Evolutionary conservation across 2,888 invertebrate species (phyloP), one percentile per base, ranked within the genome.

Genomic region (Drosophila seclusa): DNA sequence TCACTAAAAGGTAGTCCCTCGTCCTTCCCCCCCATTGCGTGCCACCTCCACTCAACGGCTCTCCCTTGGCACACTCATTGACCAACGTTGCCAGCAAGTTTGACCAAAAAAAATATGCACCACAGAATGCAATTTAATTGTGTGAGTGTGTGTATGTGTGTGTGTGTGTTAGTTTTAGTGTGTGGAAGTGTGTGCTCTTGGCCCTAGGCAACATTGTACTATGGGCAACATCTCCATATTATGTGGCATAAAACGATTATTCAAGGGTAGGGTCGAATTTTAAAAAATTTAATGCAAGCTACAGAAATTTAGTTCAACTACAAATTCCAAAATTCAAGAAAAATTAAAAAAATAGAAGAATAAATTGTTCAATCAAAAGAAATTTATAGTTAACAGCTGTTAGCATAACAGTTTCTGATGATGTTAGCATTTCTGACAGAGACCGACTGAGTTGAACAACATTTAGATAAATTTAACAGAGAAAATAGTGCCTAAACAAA

Each of bases 81-180:
- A 57, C 29, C 57, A 57, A 40, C 11, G 29, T 34, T 57, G 32
- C 32, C 29, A 32, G 21, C 38, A 60, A 73, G 38, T 57, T 65
- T 57, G 45, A 61, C 76, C 66, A 53, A 63, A 65, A 64, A 64
- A 75, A 62, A 61, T 67, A 29, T 59, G 29, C 49, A 55, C 64
- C 60, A 65, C 67, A 69, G 66, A 89, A 76, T 82, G 80, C 82
- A 82, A 64, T 87, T 87, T 79, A 82, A 81, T 83, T 87, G 76
- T 87, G 59, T 67, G 34, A 18, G 49, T 36, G 53, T 24, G 62
- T 29, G 50, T 49, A 52, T 5, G 45, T 11, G 11, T 50, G 21
- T 52, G 7, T 32, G n/a, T 11, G 50, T 48, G 45, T 18, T 54
- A 11, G 49, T 45, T 45, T n/a, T 38, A 10, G n/a, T 52, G 31